Conservation (phyloP, 2,888 invertebrate genomes). For the Napeogenes inachia region DNA sequence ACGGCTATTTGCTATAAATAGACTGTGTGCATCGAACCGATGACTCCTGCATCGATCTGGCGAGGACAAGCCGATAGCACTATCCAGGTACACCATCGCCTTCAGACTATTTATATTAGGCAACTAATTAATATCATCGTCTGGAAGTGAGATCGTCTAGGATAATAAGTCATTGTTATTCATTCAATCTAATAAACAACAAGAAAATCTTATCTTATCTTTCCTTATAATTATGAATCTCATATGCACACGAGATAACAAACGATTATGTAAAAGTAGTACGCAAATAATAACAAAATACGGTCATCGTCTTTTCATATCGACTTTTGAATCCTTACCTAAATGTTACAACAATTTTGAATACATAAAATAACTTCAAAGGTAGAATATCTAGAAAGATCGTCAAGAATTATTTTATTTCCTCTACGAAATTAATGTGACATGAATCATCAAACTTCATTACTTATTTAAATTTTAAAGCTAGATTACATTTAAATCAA, state of each 20-base stretch:
- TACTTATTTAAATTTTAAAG: too few relatives aligned
- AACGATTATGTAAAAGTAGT: background rate
- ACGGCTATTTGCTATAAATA: conserved; percentile 39
- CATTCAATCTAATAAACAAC: background rate
- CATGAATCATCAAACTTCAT: too few relatives aligned
- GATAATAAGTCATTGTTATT: background rate
- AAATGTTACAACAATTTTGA: background rate
- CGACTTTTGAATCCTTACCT: background rate
- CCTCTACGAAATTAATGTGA: too few relatives aligned
- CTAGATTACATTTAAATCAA: too few relatives aligned
- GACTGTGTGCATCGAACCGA: conserved; percentile 37
- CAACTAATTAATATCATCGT: conserved; percentile 20
- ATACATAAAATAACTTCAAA: too few relatives aligned
- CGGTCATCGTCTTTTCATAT: background rate
- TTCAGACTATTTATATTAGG: conserved; percentile 23
- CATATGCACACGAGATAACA: background rate
- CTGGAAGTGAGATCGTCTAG: conserved; percentile 2
- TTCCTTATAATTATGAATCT: background rate
- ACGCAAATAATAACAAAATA: too few relatives aligned
- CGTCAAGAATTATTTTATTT: too few relatives aligned
- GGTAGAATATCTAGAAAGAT: too few relatives aligned
- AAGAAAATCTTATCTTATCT: background rate
- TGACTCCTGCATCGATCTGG: conserved; percentile 34
- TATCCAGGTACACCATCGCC: conserved; percentile 13
- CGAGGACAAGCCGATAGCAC: conserved; percentile 30